A percentile compares a stretch with the other conserved stretches of the same genome.
Conservation (phyloP, 2,888 invertebrate genomes). For the Clostera curtula region DNA sequence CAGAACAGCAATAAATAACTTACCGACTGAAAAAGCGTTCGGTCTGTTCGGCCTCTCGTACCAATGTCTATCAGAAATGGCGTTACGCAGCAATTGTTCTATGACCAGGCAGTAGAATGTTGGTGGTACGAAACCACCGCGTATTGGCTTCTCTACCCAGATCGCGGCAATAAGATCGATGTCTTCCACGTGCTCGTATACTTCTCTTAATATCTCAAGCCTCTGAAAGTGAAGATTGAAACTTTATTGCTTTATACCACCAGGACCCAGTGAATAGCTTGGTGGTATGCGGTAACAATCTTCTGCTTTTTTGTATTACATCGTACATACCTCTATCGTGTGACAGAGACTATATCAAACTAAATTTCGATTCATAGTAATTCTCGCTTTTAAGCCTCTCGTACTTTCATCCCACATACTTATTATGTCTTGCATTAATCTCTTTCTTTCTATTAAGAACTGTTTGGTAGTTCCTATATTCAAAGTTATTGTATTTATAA, state of each 20-base stretch:
- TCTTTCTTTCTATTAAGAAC: no score
- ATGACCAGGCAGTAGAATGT: constrained; percentile 92
- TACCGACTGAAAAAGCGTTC: constrained; percentile 39
- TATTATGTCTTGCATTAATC: no score
- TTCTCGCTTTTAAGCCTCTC: no score
- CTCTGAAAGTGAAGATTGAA: constrained; percentile 25
- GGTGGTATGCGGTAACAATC: no score
- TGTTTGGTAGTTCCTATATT: no score
- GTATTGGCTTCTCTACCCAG: constrained; percentile 85
- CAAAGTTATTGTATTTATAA: no score
- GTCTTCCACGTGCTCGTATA: constrained; percentile 79
- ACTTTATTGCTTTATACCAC: constrained; percentile 3
- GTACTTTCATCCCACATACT: no score
- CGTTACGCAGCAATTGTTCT: constrained; percentile 86
- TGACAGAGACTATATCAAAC: no score
- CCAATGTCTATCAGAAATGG: constrained; percentile 92
- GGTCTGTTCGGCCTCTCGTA: constrained; percentile 45
- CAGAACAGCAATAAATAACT: constrained; percentile 19
- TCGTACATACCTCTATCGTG: no score
- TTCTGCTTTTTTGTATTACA: no score
- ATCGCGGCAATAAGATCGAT: constrained; percentile 92
- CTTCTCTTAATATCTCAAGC: constrained; percentile 32
- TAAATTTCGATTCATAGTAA: no score
- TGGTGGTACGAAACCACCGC: constrained; percentile 89
- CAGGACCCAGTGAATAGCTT: no score